Base-by-base conservation (phyloP, 1,140 invertebrate genomes). In the Philaenus spumarius region DNA sequence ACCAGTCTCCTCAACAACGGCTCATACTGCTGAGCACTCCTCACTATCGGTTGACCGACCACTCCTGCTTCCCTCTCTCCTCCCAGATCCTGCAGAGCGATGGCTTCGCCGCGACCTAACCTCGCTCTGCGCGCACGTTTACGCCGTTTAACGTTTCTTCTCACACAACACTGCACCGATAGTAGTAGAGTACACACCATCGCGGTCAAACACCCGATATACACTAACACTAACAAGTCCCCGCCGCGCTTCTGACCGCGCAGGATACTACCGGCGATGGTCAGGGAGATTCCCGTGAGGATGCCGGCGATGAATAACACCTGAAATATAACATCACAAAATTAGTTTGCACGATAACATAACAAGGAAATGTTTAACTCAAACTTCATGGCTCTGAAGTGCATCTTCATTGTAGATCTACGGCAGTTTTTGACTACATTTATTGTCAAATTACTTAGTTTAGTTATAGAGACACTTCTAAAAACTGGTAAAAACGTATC, bases 301-400 rank as follows among this genome's bases (percentile, higher is more conserved):
- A 82, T 79, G 34, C 80, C 80, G 61, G 81, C 77, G 54, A 80
- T 77, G 73, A 81, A 82, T 65, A 81, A 76, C 46, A 81, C 76
- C 78, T 81, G 69, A 50, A 76, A 77, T 30, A 63, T 58, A 63
- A 55, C 30, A 30, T n/a, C n/a, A n/a, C n/a, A n/a, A n/a, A n/a
- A n/a, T n/a, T n/a, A n/a, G n/a, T n/a, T n/a, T n/a, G n/a, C n/a
- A n/a, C n/a, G n/a, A n/a, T n/a, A 9, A 30, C 9, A 30, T 4
- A 30, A 30, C 9, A 30, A 30, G 26, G 3, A 30, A 30, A 3
- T 30, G 3, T 4, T 3, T 4, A 30, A 9, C 3, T 30, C 9
- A 30, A 4, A 9, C 9, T 30, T 30, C 3, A 3, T 4, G 26
- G 26, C 26, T 9, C 26, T 30, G 26, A 4, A 4, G 9, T 30